Base-by-base conservation (phyloP, 2,888 invertebrate species). In the Drymonia ruficornis region DNA sequence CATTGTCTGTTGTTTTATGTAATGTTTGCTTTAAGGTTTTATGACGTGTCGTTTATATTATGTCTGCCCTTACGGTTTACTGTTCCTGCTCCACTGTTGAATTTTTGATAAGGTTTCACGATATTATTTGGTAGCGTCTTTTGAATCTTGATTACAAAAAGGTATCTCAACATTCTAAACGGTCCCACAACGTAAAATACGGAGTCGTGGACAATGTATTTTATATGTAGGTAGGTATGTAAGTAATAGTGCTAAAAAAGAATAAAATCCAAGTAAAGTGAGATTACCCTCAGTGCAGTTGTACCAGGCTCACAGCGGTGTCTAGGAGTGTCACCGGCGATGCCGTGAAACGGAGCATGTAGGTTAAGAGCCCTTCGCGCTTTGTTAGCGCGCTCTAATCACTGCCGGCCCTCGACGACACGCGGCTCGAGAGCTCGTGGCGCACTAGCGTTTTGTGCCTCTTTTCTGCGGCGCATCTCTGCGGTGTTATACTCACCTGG, bases 351-450 rank as follows among this genome's bases (percentile, higher is more conserved):
- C 91, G 87, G 87, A 90, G 90, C 89, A 91, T 92, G 84, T 92
- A 88, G 91, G 91, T 92, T 91, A 91, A 92, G 91, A 65, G 87
- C 80, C 74, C 91, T 91, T 61, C 55, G 80, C 84, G 84, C 91
- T 92, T 92, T 91, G 91, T 91, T 91, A 92, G 91, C 87, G 87
- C 83, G 89, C 91, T 87, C 89, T 92, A 91, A 92, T 92, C 91
- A 92, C 90, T 88, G 86, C 82, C 87, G 83, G 84, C 79, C 79
- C 91, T 91, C 81, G 74, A 86, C 85, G 79, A 71, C 85, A 84
- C 85, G 84, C 84, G 83, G 82, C 78, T 86, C 72, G 72, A 89
- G 89, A 74, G 86, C 82, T 84, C 86, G 80, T 81, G 84, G 85
- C 77, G 84, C 83, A 86, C 85, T 86, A 86, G 90, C 90, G 89